These are phyloP conservation scores for Sturnira hondurensis DNA, from an alignment of 2,113 vertebrate genomes.

Conservation along the genomic window DNA sequence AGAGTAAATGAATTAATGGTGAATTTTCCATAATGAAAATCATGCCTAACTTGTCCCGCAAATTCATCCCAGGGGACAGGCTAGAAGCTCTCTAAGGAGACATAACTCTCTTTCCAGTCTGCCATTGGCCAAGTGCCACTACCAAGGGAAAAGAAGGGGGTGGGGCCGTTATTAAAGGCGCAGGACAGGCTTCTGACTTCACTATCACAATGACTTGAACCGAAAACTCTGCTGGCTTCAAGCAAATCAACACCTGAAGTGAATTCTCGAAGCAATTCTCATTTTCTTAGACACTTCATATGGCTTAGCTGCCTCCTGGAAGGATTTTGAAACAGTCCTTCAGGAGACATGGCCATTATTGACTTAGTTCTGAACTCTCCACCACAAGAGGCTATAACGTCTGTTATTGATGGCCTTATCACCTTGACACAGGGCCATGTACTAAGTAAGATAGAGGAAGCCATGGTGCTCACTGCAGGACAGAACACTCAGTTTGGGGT, in stretches of 20 bases:
- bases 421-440: not conserved
- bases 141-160: not conserved
- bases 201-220: not conserved
- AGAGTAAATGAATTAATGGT: conserved; percentile 27
- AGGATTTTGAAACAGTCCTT: not conserved
- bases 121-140: not conserved
- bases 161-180: not conserved
- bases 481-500: not conserved
- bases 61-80: not conserved
- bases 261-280: conserved; percentile 6
- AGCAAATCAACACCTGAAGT: conserved; percentile 9
- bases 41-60: not conserved
- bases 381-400: not conserved
- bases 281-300: not conserved
- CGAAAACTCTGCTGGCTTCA: not conserved
- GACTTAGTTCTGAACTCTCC: conserved; percentile 50
- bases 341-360: not conserved
- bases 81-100: not conserved
- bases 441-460: conserved; percentile 15
- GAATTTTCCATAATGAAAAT: conserved; percentile 38
- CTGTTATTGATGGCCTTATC: conserved; percentile 46
- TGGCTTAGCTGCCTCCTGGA: not conserved
- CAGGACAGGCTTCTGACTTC: not conserved
- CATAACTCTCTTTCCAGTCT: not conserved
- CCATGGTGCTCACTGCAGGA: not conserved